Conservation (phyloP, 2,888 invertebrate genomes). For the Acholoe squamosa region DNA sequence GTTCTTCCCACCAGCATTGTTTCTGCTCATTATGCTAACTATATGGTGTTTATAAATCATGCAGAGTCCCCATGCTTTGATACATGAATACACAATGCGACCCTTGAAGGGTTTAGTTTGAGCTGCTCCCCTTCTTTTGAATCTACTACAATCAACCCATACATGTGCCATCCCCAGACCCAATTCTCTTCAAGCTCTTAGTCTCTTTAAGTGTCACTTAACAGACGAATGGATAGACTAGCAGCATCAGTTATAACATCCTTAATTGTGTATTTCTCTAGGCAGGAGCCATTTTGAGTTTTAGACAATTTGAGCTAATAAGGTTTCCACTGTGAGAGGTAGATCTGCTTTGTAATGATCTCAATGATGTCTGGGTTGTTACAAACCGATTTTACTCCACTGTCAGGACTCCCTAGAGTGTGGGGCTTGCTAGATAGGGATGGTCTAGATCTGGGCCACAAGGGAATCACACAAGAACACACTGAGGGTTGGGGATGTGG, state of each 20-base stretch:
- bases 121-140: no score
- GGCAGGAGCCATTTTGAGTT: neutral
- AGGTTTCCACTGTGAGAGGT: neutral
- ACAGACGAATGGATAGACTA: neutral
- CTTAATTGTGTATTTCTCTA: conserved; percentile 7
- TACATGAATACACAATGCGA: no score
- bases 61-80: no score
- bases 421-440: no score
- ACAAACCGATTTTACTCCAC: neutral
- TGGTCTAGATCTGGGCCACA: no score
- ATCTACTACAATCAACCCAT: neutral
- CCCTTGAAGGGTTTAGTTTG: no score
- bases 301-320: neutral
- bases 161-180: neutral
- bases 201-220: neutral
- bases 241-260: neutral
- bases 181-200: neutral
- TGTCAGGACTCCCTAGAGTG: neutral
- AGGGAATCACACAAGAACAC: no score
- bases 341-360: conserved; percentile 10
- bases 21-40: no score
- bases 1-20: no score
- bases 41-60: no score
- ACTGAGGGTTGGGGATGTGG: no score
- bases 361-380: neutral